Conservation (phyloP, 2,888 invertebrate species). For the Nomada goodeniana region DNA sequence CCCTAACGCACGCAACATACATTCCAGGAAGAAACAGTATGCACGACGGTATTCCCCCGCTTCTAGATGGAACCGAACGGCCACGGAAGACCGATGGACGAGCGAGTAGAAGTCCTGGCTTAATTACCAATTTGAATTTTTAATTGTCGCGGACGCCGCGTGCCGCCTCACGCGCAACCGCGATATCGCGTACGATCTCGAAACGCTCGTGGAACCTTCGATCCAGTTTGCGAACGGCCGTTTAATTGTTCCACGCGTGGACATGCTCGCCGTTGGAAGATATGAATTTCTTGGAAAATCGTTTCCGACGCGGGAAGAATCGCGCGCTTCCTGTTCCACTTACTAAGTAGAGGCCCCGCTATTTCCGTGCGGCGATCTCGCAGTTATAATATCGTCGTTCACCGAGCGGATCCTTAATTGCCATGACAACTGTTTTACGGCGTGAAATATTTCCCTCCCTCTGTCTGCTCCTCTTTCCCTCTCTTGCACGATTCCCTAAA, state of each 20-base stretch:
- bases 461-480: background rate
- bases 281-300: constrained; percentile 11
- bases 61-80: background rate
- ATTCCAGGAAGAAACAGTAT: no score
- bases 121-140: constrained; percentile 32
- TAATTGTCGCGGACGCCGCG: constrained; percentile 4
- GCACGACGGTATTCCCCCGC: constrained; percentile 13
- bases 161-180: constrained; percentile 1
- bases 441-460: background rate
- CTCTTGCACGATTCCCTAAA: no score
- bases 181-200: constrained; percentile 25
- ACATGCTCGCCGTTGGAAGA: background rate
- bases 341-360: constrained; percentile 33
- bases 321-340: constrained; percentile 51
- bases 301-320: constrained; percentile 27
- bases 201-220: background rate
- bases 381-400: constrained; percentile 5
- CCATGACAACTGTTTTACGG: constrained; percentile 45
- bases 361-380: constrained; percentile 34
- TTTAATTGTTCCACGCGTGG: background rate
- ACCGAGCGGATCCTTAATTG: constrained; percentile 25
- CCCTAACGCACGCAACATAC: no score
- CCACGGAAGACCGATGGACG: background rate
- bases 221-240: background rate
- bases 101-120: constrained; percentile 9